Conservation (phyloP, 2,888 invertebrate species). For the Lasioglossum villosulum region DNA sequence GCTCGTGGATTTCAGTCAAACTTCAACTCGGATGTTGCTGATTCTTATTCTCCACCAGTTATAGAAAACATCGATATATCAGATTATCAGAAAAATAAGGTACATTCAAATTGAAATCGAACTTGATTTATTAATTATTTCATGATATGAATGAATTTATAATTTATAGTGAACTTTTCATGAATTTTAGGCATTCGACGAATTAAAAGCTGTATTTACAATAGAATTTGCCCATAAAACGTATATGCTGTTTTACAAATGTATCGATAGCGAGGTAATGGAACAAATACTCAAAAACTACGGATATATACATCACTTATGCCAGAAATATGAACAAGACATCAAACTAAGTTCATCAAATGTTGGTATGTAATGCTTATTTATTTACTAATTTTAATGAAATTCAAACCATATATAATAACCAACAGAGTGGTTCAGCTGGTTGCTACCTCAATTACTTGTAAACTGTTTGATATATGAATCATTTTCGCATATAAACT, state of each 20-base stretch:
- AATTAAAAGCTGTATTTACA: slow-evolving; percentile 93
- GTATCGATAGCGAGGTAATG: slow-evolving; percentile 90
- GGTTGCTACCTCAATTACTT: too few relatives aligned
- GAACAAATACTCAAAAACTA: slow-evolving; percentile 91
- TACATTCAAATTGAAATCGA: slow-evolving; percentile 51
- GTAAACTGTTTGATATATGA: too few relatives aligned
- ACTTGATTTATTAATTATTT: not conserved
- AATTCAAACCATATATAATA: not conserved
- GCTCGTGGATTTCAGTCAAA: slow-evolving; percentile 56
- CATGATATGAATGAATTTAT: not conserved
- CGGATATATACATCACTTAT: slow-evolving; percentile 91
- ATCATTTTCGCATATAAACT: too few relatives aligned
- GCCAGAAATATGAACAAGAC: slow-evolving; percentile 89
- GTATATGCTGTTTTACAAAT: slow-evolving; percentile 91
- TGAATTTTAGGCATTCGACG: slow-evolving; percentile 88
- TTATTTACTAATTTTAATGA: not conserved
- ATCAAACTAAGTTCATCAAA: slow-evolving; percentile 74
- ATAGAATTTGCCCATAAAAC: slow-evolving; percentile 93
- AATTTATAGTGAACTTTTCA: not conserved
- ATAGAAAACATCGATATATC: slow-evolving; percentile 74
- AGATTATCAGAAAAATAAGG: slow-evolving; percentile 80
- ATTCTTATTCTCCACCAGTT: slow-evolving; percentile 87
- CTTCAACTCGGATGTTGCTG: slow-evolving; percentile 85
- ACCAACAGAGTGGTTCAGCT: too few relatives aligned
- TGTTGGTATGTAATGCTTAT: slow-evolving; percentile 47